These are phyloP conservation scores for Callyntrura sp. DNA, from an alignment of 2,888 invertebrate genomes.

Conservation along the genomic window DNA sequence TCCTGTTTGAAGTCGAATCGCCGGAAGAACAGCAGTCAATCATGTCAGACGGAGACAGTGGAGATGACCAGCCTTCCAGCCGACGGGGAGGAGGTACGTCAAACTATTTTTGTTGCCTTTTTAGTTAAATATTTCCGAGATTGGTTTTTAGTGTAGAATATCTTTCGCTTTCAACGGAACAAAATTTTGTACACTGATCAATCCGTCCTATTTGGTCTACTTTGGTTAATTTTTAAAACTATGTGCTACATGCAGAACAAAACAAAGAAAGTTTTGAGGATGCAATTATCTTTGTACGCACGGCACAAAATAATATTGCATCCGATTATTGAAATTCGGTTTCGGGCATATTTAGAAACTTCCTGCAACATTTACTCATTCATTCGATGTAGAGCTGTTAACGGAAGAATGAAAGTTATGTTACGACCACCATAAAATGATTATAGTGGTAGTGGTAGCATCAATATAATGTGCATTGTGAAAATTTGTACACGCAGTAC, in stretches of 20 bases:
- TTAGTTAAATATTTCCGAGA: neutral
- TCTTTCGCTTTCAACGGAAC: neutral
- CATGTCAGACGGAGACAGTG: constrained; percentile 83
- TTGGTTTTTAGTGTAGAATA: neutral
- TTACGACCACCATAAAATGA: neutral
- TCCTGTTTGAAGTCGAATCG: constrained; percentile 5
- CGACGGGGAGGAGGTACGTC: constrained; percentile 81
- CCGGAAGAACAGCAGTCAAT: constrained; percentile 40
- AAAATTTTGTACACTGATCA: constrained; percentile 16
- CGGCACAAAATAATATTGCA: neutral
- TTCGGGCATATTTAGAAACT: constrained; percentile 75
- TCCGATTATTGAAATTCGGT: constrained; percentile 68
- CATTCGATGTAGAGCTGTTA: constrained; percentile 48
- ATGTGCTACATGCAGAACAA: too few relatives aligned
- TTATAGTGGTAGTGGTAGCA: neutral
- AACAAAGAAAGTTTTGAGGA: too few relatives aligned
- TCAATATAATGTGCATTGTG: neutral
- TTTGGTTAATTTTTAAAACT: too few relatives aligned
- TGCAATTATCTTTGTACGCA: neutral
- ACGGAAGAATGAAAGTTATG: constrained; percentile 57
- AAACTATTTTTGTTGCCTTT: neutral
- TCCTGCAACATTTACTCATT: constrained; percentile 69
- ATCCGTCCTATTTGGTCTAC: neutral
- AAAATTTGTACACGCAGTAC: neutral
- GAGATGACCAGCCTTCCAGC: constrained; percentile 83